Evolutionary conservation across 1,140 invertebrate genomes (phyloP), one percentile per base, ranked within the genome.

Genomic region (Drosophila funebris): DNA sequence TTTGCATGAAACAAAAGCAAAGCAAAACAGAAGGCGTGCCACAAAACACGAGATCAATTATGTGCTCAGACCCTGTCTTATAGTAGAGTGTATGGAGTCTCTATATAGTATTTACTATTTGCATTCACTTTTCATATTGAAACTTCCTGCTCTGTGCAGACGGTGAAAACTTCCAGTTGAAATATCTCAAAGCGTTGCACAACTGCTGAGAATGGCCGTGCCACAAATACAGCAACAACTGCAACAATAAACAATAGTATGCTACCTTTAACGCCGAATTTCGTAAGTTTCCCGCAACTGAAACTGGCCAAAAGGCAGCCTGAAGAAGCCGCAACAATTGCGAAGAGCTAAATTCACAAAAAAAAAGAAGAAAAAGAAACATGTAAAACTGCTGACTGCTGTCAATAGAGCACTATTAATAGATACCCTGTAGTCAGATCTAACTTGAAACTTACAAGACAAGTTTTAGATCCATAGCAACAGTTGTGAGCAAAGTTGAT

Each of bases 21-120:
- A 69, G 24, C 44, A 73, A 77, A 71, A 66, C 48, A 76, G 53
- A 64, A 75, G 76, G 75, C 72, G 75, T 75, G 72, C 60, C 72
- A 33, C 57, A 48, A 64, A 54, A 20, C 57, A 76, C 54, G 46
- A 68, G 68, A 76, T 76, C 76, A 76, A 78, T 78, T 78, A 76
- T 62, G 8, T 29, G 16, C 52, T 31, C 43, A 66, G 31, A 39
- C 62, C 36, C 24, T 37, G 63, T 50, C 18, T 43, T 44, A 9
- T 33, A 62, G 39, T n/a, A n/a, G n/a, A n/a, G n/a, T n/a, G n/a
- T n/a, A 56, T 46, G 24, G n/a, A 46, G 27, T 48, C 20, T 52
- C 53, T 13, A 46, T 22, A 2, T 41, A 56, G 5, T 29, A 24
- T 13, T 33, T 64, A 39, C 16, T 11, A 20, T 24, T 53, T 24